Base-by-base conservation (phyloP, 2,888 invertebrate genomes). In the Lycia hirtaria region DNA sequence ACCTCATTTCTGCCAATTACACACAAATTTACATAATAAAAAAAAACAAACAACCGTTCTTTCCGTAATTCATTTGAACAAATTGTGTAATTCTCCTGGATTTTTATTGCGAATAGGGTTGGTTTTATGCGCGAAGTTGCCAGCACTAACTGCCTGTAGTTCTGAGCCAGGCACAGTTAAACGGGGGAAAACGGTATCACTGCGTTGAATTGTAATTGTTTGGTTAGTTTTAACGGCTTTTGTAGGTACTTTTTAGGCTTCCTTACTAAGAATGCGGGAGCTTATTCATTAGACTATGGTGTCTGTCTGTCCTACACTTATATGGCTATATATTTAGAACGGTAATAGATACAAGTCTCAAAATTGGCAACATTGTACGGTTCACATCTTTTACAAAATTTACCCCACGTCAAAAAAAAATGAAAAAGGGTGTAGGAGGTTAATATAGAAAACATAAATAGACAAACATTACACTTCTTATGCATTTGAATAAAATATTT, bases 71-170 rank as follows among this genome's bases (percentile, higher is more conserved):
- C 48, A 53, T 48, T 26, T 44, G 56, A 32, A 50, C 53, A 60
- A 64, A 58, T 44, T 48, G 57, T 49, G 43, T 45, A 50, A 64
- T 51, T 53, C 47, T 43, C 28, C 26, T 17, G 28, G 14, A 49
- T 53, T 52, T 44, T 44, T 44, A 49, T 49, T 20, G 49, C 14
- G 10, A 5, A 6, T n/a, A n/a, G 24, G n/a, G 20, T 28, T 9
- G 35, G 19, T 26, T 44, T 44, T 37, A 44, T 37, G 44, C 15
- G 28, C 19, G 14, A 52, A 52, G 28, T 52, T 35, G 35, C 10
- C 32, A 30, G 38, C 24, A 19, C 33, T 10, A 52, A 28, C 28
- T 20, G 22, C 26, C 24, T 35, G 24, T 43, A 33, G 41, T 50
- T 40, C 12, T 4, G 33, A 5, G 24, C 40, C 14, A 32, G 19